Base-by-base conservation (phyloP, 2,113 vertebrate genomes). In the Pelodiscus sinensis region DNA sequence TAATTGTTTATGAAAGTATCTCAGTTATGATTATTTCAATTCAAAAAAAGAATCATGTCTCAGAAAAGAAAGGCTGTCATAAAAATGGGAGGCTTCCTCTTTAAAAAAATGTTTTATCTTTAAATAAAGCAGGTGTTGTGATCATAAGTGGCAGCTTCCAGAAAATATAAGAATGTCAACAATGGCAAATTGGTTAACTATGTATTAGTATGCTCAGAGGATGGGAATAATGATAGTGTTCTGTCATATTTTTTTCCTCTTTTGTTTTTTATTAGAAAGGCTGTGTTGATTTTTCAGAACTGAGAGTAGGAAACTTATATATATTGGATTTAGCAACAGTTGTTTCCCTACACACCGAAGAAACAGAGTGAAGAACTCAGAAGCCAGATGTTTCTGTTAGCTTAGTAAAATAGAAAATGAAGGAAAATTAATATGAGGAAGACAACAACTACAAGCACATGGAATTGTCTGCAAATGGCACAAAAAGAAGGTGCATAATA, bases 321-420 rank as follows among this genome's bases (percentile, higher is more conserved):
- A 62, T 21, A 87, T 75, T 6, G 51, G 44, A 1, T 13, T 92
- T 86, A 94, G 90, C 22, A 77, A 51, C 82, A 90, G 50, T 18
- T 86, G 29, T 86, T 95, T 83, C 92, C 68, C 79, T 84, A 15
- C 82, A n/a, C 84, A 21, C 24, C 79, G 80, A 12, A 82, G 52
- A 82, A 80, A 55, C 14, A 77, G 54, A 92, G 85, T 71, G 81
- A 92, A 0, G 18, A 93, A 29, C 56, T 93, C 54, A 85, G 84
- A 83, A n/a, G 10, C 19, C 71, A 88, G 38, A 68, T 86, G 8
- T 54, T 94, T 88, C 79, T 93, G 29, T 87, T 80, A 90, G 38
- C 24, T 90, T 92, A 90, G 21, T 86, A 82, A 95, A n/a, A 25
- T 87, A 38, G 58, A 86, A 95, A 92, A 86, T 84, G 50, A 84